A percentile compares a stretch with the other conserved stretches of the same genome.
Conservation (phyloP, 2,113 vertebrate genomes). For the Chaetops frenatus region DNA sequence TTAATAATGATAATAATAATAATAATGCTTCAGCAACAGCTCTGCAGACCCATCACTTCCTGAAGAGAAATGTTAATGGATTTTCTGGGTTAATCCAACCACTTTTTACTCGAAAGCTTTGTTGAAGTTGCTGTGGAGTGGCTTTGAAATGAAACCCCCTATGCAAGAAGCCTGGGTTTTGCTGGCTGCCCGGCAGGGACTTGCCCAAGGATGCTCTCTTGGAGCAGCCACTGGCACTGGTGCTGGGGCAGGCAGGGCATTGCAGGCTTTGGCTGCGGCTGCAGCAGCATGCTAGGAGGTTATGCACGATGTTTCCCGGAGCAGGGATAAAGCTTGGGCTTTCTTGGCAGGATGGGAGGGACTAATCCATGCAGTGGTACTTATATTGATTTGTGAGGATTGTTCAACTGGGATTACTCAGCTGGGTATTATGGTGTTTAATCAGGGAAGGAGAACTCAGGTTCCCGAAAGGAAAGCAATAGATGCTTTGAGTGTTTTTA, state of each 20-base stretch:
- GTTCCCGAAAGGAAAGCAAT: neutral
- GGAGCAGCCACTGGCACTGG: rapidly evolving
- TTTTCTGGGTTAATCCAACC: neutral
- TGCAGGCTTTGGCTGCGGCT: neutral
- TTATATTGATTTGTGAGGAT: neutral
- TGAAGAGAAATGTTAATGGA: neutral
- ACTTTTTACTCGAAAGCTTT: neutral
- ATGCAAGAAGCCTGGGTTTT: neutral
- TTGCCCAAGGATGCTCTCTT: rapidly evolving
- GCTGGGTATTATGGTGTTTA: neutral
- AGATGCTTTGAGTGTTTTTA: neutral
- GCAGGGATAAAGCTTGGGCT: neutral
- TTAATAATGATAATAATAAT: neutral
- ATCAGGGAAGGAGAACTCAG: neutral
- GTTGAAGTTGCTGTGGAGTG: neutral
- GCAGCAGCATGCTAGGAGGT: rapidly evolving
- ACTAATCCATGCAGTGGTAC: neutral
- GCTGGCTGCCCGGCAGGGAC: neutral
- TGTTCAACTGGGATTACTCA: conserved; percentile 4
- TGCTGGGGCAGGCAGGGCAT: neutral
- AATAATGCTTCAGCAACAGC: neutral
- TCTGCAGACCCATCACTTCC: neutral
- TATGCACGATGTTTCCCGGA: rapidly evolving
- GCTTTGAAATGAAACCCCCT: neutral
- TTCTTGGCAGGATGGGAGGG: neutral